Evolutionary conservation across 2,113 vertebrate species (phyloP), one percentile per base, ranked within the genome.

Genomic region (Anolis sagrei): DNA sequence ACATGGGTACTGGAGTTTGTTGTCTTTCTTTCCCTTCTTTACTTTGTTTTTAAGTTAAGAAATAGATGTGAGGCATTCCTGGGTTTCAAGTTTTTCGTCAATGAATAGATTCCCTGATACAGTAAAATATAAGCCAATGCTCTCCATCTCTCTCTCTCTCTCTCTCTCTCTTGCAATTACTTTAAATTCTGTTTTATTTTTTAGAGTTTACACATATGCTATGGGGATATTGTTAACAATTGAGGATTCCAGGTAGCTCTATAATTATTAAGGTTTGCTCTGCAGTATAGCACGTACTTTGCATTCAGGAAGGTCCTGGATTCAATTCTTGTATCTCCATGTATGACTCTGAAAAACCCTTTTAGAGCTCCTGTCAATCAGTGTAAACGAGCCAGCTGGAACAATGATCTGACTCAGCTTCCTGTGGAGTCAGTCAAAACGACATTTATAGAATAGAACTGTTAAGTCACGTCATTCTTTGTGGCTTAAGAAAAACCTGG

Each of bases 91-190:
- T 44, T 86, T 34, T 7, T 48, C 9, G 11, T 5, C 68, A 88
- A 88, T 88, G 81, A 86, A 78, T 88, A 89, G 64, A 89, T 48
- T 86, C 81, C 49, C 76, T 84, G 19, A 4, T 90, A 62, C 88
- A 86, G 83, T 89, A 29, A 84, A 87, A 88, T 78, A 29, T 82
- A 88, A 82, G 81, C 68, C 80, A 58, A 44, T 82, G 79, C 90
- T 78, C 36, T 44, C 39, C 5, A 2, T 44, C 39, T 44, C 39
- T 44, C 39, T 44, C 39, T 44, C 39, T 44, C 39, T 44, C 39
- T 44, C 39, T 44, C 39, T 44, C 90, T 32, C 64, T 27, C 87
- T 89, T 88, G 61, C 82, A 84, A 61, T 90, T 78, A 82, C 34
- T 82, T 77, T 81, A 87, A 68, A 84, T 48, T 51, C 2, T 79